Evolutionary conservation across 2,797 vertebrate species (phyloP).

Genomic region (Acanthurus leucopareius): DNA sequence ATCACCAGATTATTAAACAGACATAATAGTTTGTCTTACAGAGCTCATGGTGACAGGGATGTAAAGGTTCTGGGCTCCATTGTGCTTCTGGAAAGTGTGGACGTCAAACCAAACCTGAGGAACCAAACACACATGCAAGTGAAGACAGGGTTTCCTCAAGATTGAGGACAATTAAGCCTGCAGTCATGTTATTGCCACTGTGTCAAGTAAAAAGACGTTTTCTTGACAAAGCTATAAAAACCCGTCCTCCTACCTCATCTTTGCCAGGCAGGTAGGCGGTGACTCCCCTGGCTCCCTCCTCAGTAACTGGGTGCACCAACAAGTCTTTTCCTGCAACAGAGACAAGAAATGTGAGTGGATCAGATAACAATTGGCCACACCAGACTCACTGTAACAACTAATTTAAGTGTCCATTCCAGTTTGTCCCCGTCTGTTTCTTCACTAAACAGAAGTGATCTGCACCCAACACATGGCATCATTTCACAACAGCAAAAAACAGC

Average conservation of each 20-base stretch:
- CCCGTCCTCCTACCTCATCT: constrained; percentile 84
- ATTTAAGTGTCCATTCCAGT: background rate
- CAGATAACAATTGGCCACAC: background rate
- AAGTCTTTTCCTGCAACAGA: constrained; percentile 87
- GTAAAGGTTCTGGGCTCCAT: constrained; percentile 90
- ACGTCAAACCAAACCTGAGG: constrained; percentile 92
- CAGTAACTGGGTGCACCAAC: constrained; percentile 92
- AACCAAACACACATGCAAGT: constrained; percentile 5
- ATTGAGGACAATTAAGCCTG: background rate
- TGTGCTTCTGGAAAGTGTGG: constrained; percentile 90
- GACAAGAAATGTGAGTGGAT: background rate
- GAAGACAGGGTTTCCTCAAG: background rate
- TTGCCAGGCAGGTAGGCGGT: constrained; percentile 92
- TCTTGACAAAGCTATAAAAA: background rate
- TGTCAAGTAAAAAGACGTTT: background rate
- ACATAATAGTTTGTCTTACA: constrained; percentile 80
- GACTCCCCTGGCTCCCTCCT: constrained; percentile 89
- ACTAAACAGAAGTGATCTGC: background rate
- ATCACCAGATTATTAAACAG: background rate
- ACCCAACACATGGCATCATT: background rate
- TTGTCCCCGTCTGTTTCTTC: background rate
- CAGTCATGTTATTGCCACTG: background rate
- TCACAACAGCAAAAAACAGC: background rate
- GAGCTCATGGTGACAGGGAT: constrained; percentile 90
- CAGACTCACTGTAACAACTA: background rate